phyloP scores from a whole-genome alignment of 2,888 invertebrate species.

The Drosophila sordidula region DNA sequence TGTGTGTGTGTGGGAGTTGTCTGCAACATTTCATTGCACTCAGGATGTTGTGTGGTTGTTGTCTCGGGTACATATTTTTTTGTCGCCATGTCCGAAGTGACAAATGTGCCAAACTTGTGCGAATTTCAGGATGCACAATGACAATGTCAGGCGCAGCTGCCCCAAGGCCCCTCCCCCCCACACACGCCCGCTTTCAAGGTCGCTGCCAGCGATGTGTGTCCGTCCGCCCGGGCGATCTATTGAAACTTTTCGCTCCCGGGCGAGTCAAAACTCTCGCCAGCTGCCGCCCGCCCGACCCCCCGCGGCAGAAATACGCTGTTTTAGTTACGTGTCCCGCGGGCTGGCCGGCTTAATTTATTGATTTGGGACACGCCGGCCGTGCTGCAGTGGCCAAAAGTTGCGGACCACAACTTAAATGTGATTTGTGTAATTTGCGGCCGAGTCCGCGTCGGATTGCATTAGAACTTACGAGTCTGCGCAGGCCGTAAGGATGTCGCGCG shows the following conservation, averaged over 20 bases:
- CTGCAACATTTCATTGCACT: constrained; percentile 64
- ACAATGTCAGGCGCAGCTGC: constrained; percentile 25
- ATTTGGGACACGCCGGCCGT: constrained; percentile 32
- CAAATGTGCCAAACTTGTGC: constrained; percentile 68
- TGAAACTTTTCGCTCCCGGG: constrained; percentile 58
- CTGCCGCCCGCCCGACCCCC: neutral
- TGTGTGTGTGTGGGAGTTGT: constrained; percentile 13
- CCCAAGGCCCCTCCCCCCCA: no score
- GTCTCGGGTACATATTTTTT: constrained; percentile 14
- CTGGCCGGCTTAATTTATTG: constrained; percentile 51
- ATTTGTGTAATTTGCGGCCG: constrained; percentile 53
- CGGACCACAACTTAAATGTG: constrained; percentile 43
- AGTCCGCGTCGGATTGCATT: constrained; percentile 21
- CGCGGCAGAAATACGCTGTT: constrained; percentile 25
- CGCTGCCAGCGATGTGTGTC: constrained; percentile 11
- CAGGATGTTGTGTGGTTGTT: constrained; percentile 12
- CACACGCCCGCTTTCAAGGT: constrained; percentile 52
- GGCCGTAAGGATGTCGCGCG: neutral
- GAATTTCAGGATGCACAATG: constrained; percentile 47
- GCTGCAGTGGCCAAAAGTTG: constrained; percentile 25
- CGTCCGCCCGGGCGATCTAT: constrained; percentile 26
- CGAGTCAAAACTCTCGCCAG: constrained; percentile 22
- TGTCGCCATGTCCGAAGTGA: constrained; percentile 47
- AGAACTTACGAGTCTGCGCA: constrained; percentile 12
- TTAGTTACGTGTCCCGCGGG: constrained; percentile 42